Percentiles rank a stretch among this genome's conserved stretches.
Conservation (phyloP, 1,140 invertebrate species). For the Drosophila arawakana region DNA sequence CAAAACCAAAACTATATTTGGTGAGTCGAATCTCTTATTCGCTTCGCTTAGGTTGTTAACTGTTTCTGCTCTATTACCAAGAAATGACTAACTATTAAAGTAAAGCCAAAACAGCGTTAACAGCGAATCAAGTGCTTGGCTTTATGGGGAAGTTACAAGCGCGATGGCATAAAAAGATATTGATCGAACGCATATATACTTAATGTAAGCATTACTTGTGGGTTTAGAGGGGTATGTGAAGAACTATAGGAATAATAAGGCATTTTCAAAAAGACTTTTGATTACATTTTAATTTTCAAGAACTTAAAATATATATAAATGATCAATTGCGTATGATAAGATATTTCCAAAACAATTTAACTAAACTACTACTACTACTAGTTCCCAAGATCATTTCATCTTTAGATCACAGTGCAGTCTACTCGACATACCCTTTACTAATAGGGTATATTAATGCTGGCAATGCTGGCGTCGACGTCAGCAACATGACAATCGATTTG, state of each 20-base stretch:
- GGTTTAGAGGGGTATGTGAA: too few species aligned
- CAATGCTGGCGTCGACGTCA: conserved; percentile 40
- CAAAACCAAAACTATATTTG: conserved; percentile 33
- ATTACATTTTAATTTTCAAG: too few species aligned
- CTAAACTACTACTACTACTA: too few species aligned
- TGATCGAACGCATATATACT: background rate
- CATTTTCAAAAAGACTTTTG: too few species aligned
- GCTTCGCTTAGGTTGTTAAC: conserved; percentile 43
- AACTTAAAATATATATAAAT: too few species aligned
- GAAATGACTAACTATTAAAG: conserved; percentile 31
- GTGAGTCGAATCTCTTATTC: conserved; percentile 46
- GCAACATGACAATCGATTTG: conserved; percentile 77
- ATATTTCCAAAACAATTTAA: too few species aligned
- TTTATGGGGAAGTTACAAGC: conserved; percentile 2
- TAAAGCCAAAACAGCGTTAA: conserved; percentile 6
- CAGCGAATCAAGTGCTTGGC: conserved; percentile 13
- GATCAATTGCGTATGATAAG: too few species aligned
- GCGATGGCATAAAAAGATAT: background rate
- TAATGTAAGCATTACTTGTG: background rate
- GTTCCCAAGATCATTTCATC: background rate
- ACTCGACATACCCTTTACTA: background rate
- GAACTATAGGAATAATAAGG: too few species aligned
- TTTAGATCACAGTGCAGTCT: background rate
- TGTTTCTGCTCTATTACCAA: conserved; percentile 22
- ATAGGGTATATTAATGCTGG: conserved; percentile 32